phyloP scores from a whole-genome alignment of 1,140 invertebrate genomes.

The Meloidogyne exigua region DNA sequence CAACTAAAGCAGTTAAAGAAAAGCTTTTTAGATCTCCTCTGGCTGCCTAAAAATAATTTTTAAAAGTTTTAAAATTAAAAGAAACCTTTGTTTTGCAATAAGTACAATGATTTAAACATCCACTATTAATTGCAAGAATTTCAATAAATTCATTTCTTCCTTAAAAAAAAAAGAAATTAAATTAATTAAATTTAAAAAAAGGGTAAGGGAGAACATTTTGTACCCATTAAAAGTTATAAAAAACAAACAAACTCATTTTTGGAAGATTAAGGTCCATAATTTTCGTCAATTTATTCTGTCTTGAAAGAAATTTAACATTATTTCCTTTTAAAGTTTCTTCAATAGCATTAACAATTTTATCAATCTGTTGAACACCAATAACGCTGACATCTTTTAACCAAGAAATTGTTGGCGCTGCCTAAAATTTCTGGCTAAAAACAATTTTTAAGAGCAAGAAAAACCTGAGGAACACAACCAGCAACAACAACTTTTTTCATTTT shows the following conservation, averaged over 20 bases:
- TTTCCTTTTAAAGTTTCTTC: conserved; percentile 91
- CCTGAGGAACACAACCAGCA: conserved; percentile 92
- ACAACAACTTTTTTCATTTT: conserved; percentile 82
- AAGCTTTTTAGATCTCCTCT: conserved; percentile 92
- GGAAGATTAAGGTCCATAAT: conserved; percentile 27
- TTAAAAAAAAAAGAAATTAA: conserved; percentile 70
- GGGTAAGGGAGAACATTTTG: no score
- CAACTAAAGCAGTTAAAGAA: conserved; percentile 71
- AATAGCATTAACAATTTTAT: conserved; percentile 82
- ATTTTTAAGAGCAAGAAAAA: conserved; percentile 8
- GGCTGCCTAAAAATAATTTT: conserved; percentile 70
- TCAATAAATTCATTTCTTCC: conserved; percentile 91
- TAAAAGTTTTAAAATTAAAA: neutral
- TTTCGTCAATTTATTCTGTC: conserved; percentile 29
- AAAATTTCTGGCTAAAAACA: conserved; percentile 13
- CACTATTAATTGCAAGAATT: conserved; percentile 95
- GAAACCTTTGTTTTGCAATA: conserved; percentile 92
- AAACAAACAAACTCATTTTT: conserved; percentile 72
- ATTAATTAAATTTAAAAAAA: no score
- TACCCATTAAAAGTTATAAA: neutral
- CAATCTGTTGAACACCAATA: conserved; percentile 95
- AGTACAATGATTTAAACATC: conserved; percentile 95
- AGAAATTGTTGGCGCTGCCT: conserved; percentile 54
- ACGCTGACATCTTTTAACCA: conserved; percentile 67
- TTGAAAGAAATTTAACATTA: conserved; percentile 49